Conservation (phyloP, 1,140 invertebrate genomes). For the Microplitis demolitor region DNA sequence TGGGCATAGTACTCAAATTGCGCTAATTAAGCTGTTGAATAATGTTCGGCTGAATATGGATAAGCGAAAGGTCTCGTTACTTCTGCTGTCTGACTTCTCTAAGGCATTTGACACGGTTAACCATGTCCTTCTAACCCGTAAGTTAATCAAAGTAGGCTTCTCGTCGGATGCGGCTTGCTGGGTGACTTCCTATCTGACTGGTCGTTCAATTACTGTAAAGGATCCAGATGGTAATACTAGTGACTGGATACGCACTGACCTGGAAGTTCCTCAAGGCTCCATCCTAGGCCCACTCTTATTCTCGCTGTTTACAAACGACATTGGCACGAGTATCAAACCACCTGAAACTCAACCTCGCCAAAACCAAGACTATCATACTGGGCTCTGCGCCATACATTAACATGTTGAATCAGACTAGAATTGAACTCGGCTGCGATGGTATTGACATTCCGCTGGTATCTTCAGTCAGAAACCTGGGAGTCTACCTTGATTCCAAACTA, state of each 20-base stretch:
- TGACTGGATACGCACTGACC: not conserved
- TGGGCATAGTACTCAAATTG: constrained; percentile 22
- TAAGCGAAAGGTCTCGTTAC: constrained; percentile 8
- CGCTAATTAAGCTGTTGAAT: constrained; percentile 14
- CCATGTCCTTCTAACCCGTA: constrained; percentile 1
- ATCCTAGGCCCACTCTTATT: not conserved
- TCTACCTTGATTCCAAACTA: not conserved
- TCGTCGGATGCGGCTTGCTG: not conserved
- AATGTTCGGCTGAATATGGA: constrained; percentile 16
- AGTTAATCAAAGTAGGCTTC: not conserved
- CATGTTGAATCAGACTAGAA: not conserved
- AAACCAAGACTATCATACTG: constrained; percentile 3
- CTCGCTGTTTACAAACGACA: not conserved
- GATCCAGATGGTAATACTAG: not conserved
- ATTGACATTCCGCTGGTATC: not conserved
- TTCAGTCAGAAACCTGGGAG: not conserved
- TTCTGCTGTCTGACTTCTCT: constrained; percentile 30
- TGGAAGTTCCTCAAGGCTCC: not conserved
- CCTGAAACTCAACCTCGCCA: not conserved
- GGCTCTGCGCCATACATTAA: not conserved
- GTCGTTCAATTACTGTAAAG: not conserved
- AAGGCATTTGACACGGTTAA: constrained; percentile 36
- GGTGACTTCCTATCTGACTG: not conserved
- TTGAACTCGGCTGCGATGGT: not conserved
- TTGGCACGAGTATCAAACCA: not conserved